A percentile compares a stretch with the other conserved stretches of the same genome.
Evolutionary conservation across 2,113 vertebrate species (phyloP).

Genomic region (Tragelaphus buxtoni): DNA sequence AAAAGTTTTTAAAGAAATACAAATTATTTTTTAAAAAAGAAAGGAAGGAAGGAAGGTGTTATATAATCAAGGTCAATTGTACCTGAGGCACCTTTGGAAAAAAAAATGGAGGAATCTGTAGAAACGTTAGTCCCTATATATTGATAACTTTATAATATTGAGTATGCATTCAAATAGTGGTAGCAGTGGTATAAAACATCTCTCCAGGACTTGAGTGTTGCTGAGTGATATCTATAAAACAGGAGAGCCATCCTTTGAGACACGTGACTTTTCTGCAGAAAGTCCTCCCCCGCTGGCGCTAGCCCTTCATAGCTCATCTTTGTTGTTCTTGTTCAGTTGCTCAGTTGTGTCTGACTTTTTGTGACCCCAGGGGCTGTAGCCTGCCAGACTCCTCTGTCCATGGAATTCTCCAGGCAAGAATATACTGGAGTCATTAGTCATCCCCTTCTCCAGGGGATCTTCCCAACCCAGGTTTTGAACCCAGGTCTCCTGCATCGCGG

Average conservation of each 20-base stretch:
- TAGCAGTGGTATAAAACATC: fast-evolving
- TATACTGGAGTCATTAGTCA: not conserved
- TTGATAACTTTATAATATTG: fast-evolving
- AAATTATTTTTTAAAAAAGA: not conserved
- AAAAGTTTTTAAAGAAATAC: not conserved
- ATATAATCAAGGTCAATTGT: fast-evolving
- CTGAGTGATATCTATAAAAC: fast-evolving
- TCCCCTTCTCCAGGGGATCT: not conserved
- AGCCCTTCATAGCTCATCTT: not conserved
- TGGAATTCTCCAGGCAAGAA: not conserved
- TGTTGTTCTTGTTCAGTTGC: not conserved
- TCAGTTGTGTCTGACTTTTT: not conserved
- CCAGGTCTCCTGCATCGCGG: not conserved
- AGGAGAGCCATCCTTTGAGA: fast-evolving
- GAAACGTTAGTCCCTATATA: fast-evolving
- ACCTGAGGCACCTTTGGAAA: not conserved
- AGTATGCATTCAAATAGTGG: too few relatives aligned
- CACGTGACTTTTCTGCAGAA: not conserved
- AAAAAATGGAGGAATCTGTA: not conserved
- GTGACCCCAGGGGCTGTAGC: not conserved
- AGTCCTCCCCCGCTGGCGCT: not conserved
- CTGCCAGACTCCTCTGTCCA: not conserved
- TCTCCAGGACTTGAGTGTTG: not conserved
- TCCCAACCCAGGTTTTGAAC: not conserved
- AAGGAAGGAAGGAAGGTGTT: not conserved